phyloP scores from a whole-genome alignment of 1,140 invertebrate species.

The Euglossa dilemma region DNA sequence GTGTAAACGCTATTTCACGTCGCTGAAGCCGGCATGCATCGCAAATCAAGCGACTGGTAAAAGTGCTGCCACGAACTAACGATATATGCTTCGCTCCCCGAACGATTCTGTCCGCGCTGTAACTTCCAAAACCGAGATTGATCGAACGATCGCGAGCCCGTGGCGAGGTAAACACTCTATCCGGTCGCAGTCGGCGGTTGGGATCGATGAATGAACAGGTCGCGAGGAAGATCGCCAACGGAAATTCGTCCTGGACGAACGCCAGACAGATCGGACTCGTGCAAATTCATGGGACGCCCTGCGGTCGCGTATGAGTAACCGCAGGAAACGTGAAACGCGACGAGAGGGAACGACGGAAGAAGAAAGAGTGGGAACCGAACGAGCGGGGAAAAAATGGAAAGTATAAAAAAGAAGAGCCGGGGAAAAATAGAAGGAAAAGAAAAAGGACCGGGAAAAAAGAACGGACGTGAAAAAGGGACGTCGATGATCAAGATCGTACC shows the following conservation, averaged over 20 bases:
- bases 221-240: slow-evolving; percentile 43
- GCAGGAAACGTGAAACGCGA: slow-evolving; percentile 27
- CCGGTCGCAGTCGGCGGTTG: slow-evolving; percentile 1
- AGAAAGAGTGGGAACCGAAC: neutral
- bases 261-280: slow-evolving; percentile 62
- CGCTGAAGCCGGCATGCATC: neutral
- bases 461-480: neutral
- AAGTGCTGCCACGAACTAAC: neutral
- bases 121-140: neutral
- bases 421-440: neutral
- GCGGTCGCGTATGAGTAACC: slow-evolving; percentile 25
- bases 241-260: slow-evolving; percentile 64
- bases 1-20: neutral
- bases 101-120: neutral
- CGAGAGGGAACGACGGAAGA: neutral
- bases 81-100: no score
- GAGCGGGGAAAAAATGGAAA: neutral
- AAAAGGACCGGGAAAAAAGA: neutral
- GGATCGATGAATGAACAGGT: slow-evolving; percentile 56
- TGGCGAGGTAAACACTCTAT: slow-evolving; percentile 26
- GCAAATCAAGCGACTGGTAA: neutral
- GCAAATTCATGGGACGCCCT: slow-evolving; percentile 64
- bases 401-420: no score
- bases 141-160: neutral
- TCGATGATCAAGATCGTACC: slow-evolving; percentile 67